Conservation (phyloP, 2,888 invertebrate genomes). For the Synanthedon tipuliformis region DNA sequence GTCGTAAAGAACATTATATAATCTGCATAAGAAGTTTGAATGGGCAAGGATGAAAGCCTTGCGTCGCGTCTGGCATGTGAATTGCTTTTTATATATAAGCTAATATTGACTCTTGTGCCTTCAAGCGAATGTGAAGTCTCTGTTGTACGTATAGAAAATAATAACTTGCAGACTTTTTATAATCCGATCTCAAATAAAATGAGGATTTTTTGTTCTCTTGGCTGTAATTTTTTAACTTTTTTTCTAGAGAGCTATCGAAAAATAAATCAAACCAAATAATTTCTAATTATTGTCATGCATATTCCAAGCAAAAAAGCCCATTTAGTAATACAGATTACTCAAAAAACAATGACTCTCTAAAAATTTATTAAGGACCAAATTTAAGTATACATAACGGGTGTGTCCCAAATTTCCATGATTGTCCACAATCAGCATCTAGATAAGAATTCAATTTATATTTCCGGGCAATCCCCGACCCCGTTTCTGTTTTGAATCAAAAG, state of each 20-base stretch:
- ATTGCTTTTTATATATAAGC: constrained; percentile 56
- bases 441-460: constrained; percentile 57
- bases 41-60: constrained; percentile 59
- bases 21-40: constrained; percentile 68
- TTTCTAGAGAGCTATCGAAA: too few relatives aligned
- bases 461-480: constrained; percentile 27
- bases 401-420: neutral
- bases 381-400: neutral
- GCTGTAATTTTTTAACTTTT: too few relatives aligned
- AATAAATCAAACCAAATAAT: too few relatives aligned
- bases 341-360: too few relatives aligned
- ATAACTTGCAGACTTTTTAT: too few relatives aligned
- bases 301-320: too few relatives aligned
- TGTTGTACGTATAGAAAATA: neutral
- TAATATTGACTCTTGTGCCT: constrained; percentile 38
- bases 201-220: too few relatives aligned
- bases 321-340: too few relatives aligned
- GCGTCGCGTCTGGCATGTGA: constrained; percentile 60
- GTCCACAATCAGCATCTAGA: constrained; percentile 28
- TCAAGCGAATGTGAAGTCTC: neutral
- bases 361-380: too few relatives aligned
- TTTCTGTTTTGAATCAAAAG: constrained; percentile 57
- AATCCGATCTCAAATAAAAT: too few relatives aligned
- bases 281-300: too few relatives aligned
- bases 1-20: constrained; percentile 63